A percentile compares a stretch with the other conserved stretches of the same genome.
Conservation (phyloP, 1,140 invertebrate genomes). For the Megalopta genalis region DNA sequence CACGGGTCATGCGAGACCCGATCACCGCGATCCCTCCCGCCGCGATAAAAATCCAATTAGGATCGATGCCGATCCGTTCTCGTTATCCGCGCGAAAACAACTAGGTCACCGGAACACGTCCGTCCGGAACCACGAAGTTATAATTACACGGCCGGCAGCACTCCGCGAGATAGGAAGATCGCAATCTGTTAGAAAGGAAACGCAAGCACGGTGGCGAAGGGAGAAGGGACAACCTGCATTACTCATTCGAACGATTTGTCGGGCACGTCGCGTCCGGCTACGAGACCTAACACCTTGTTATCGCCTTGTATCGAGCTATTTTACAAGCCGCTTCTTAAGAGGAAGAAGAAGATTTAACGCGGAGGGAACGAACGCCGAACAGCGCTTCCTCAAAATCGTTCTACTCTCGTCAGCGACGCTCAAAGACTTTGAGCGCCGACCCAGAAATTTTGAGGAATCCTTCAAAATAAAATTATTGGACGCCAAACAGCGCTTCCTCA, state of each 20-base stretch:
- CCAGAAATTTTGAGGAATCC: too few relatives aligned
- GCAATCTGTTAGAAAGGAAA: slow-evolving; percentile 22
- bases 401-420: too few relatives aligned
- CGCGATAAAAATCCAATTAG: too few relatives aligned
- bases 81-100: not conserved
- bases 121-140: not conserved
- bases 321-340: slow-evolving; percentile 21
- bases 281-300: slow-evolving; percentile 44
- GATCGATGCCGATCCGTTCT: too few relatives aligned
- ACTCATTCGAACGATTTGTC: slow-evolving; percentile 66
- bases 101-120: not conserved
- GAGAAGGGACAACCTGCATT: slow-evolving; percentile 40
- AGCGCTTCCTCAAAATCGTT: too few relatives aligned
- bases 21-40: too few relatives aligned
- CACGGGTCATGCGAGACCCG: too few relatives aligned
- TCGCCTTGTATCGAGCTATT: slow-evolving; percentile 57
- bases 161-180: not conserved
- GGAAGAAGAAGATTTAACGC: slow-evolving; percentile 25
- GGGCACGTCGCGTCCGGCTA: slow-evolving; percentile 23
- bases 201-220: not conserved
- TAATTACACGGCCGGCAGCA: not conserved
- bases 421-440: too few relatives aligned
- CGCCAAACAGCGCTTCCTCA: too few relatives aligned
- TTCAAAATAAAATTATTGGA: too few relatives aligned
- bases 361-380: too few relatives aligned